These are phyloP conservation scores for Esox niger DNA, from an alignment of 2,113 vertebrate genomes.

Conservation along the genomic window DNA sequence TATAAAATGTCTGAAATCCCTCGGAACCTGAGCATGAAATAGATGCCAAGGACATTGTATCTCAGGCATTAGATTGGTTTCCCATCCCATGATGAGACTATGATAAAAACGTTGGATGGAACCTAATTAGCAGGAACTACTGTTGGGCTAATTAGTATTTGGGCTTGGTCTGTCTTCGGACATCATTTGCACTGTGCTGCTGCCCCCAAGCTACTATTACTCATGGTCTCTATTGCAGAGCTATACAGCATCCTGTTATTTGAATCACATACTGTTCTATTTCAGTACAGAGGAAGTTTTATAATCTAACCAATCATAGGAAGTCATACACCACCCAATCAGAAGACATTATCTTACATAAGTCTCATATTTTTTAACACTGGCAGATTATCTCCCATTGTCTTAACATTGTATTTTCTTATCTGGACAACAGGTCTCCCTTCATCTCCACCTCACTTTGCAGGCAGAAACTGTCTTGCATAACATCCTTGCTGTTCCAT, in stretches of 20 bases:
- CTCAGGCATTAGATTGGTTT: conserved; percentile 93
- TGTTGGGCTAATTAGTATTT: conserved; percentile 95
- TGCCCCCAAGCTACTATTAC: conserved; percentile 33
- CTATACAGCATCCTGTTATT: conserved; percentile 19
- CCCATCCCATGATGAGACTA: conserved; percentile 94
- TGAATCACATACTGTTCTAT: conserved; percentile 13
- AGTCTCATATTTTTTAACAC: too few relatives aligned
- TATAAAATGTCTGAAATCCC: too few relatives aligned
- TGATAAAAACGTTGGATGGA: conserved; percentile 95
- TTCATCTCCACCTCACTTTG: conserved; percentile 37
- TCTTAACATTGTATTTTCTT: too few relatives aligned
- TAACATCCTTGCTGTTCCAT: conserved; percentile 55
- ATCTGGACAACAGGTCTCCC: conserved; percentile 38
- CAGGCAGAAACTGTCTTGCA: conserved; percentile 40
- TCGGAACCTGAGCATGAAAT: conserved; percentile 78
- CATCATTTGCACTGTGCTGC: conserved; percentile 76
- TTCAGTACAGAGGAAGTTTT: conserved; percentile 1
- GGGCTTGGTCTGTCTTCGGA: conserved; percentile 81
- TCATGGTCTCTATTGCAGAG: conserved; percentile 17
- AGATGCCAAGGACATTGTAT: conserved; percentile 91
- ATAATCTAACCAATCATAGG: conserved; percentile 6
- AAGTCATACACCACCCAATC: conserved; percentile 8
- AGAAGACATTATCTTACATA: conserved; percentile 26
- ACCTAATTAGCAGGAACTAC: conserved; percentile 96
- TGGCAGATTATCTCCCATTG: too few relatives aligned